Evolutionary conservation across 2,113 vertebrate genomes (phyloP).

Genomic region (Callocephalon fimbriatum): DNA sequence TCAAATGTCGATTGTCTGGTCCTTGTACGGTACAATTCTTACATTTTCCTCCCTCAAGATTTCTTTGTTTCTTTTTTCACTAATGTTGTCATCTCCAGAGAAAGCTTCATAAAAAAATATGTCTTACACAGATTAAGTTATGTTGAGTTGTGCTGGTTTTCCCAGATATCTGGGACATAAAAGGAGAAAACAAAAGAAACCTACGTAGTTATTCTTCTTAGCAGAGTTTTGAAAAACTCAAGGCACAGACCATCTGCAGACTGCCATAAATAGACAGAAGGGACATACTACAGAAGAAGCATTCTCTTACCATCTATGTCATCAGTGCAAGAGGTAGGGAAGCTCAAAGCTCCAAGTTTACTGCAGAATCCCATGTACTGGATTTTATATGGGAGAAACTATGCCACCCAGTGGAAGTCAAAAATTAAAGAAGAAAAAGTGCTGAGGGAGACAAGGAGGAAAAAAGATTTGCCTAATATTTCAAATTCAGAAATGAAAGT

Average conservation of each 20-base stretch:
- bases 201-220: neutral
- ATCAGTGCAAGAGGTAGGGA: neutral
- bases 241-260: neutral
- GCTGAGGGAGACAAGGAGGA: fast-evolving
- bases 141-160: neutral
- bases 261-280: neutral
- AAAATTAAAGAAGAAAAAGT: neutral
- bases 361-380: neutral
- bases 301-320: neutral
- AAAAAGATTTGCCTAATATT: neutral
- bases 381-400: neutral
- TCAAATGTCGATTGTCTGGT: neutral
- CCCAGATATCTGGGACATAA: neutral
- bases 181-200: neutral
- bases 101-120: neutral
- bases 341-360: neutral
- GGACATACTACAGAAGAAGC: neutral
- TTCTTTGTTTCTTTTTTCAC: conserved; percentile 7
- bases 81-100: neutral
- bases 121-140: neutral
- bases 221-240: neutral
- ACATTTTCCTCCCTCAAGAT: neutral
- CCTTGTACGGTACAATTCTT: neutral
- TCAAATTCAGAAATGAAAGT: neutral
- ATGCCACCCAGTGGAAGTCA: conserved; percentile 57